These are phyloP conservation scores for Brienomyrus longianalis DNA, from an alignment of 2,113 vertebrate genomes.

Conservation along the genomic window DNA sequence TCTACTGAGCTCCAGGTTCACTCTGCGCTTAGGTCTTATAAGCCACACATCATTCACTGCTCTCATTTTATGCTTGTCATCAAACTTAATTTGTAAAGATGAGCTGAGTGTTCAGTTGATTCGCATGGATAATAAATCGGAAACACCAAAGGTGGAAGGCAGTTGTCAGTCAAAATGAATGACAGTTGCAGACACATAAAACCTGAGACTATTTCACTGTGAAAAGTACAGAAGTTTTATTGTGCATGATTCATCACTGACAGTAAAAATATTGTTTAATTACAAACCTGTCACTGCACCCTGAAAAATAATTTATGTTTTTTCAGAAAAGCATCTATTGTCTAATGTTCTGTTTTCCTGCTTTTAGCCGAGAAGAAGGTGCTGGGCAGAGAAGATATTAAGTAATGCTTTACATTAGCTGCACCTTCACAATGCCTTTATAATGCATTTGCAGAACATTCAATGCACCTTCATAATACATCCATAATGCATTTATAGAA, in stretches of 20 bases:
- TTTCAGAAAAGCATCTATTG: too few species aligned
- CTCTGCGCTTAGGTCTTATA: background rate
- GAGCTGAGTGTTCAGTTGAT: background rate
- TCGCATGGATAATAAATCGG: background rate
- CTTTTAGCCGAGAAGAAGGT: too few species aligned
- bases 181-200: background rate
- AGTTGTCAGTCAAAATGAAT: background rate
- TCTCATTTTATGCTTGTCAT: background rate
- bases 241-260: background rate
- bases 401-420: too few species aligned
- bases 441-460: too few species aligned
- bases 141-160: background rate
- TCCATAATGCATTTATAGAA: too few species aligned
- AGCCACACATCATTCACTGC: background rate
- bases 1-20: background rate
- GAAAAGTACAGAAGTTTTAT: background rate
- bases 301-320: too few species aligned
- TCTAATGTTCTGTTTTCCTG: too few species aligned
- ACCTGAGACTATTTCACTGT: background rate
- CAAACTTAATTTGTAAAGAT: background rate
- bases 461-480: too few species aligned
- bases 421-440: too few species aligned
- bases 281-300: too few species aligned
- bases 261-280: too few species aligned
- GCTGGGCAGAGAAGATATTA: too few species aligned